Percentiles rank a stretch among this genome's conserved stretches.
These are phyloP conservation scores for Triops longicaudatus DNA, from an alignment of 1,140 invertebrate genomes.

Conservation along the genomic window DNA sequence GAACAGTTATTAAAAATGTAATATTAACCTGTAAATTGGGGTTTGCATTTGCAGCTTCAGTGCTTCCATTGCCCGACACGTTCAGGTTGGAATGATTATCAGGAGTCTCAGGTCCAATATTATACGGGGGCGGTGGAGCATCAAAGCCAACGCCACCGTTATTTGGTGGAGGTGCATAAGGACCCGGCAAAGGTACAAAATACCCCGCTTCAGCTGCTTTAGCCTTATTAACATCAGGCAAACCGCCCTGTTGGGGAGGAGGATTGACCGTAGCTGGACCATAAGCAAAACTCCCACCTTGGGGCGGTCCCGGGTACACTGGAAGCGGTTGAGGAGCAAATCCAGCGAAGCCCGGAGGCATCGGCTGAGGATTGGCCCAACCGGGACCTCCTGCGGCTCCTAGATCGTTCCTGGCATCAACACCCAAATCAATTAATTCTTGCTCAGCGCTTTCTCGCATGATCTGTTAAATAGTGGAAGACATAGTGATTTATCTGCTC, in stretches of 20 bases:
- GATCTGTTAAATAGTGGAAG: background rate
- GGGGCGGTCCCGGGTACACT: background rate
- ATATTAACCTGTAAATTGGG: constrained; percentile 25
- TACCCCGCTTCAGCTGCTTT: background rate
- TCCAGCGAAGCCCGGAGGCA: background rate
- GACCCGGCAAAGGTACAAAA: background rate
- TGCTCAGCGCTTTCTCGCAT: background rate
- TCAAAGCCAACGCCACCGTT: constrained; percentile 38
- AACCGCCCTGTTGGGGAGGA: background rate
- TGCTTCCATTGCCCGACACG: constrained; percentile 1
- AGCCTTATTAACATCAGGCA: background rate
- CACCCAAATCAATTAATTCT: background rate
- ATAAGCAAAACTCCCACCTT: background rate
- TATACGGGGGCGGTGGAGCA: constrained; percentile 36
- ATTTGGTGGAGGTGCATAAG: background rate
- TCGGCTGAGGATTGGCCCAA: background rate
- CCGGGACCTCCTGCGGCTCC: background rate
- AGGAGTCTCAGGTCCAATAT: constrained; percentile 32
- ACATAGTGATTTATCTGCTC: too few species aligned
- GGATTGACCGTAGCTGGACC: background rate
- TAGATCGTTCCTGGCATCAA: background rate
- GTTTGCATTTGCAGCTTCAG: constrained; percentile 17
- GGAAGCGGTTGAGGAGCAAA: background rate
- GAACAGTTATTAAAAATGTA: constrained; percentile 39
- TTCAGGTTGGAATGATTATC: constrained; percentile 20